Evolutionary conservation across 1,140 invertebrate genomes (phyloP).

Genomic region (Drosophila triauraria): DNA sequence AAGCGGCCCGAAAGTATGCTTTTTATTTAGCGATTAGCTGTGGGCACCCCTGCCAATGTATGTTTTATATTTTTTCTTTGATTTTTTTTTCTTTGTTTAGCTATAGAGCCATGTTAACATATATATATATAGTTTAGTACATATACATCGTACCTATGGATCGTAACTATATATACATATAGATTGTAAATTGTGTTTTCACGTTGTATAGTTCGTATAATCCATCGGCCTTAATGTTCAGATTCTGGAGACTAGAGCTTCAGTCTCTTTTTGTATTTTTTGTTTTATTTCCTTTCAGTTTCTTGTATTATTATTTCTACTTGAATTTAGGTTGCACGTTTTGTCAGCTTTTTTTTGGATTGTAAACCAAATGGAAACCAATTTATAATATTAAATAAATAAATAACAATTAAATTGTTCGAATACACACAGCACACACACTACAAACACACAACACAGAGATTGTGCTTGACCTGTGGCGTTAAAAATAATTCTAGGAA

Average conservation of each 20-base stretch:
- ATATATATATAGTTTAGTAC: conserved; percentile 33
- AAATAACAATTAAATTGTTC: conserved; percentile 46
- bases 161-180: conserved; percentile 28
- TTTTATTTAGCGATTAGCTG: neutral
- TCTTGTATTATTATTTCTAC: conserved; percentile 10
- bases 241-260: conserved; percentile 1
- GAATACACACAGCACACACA: conserved; percentile 40
- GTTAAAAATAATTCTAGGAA: conserved; percentile 31
- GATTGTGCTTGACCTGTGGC: conserved; percentile 23
- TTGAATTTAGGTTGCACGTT: conserved; percentile 25
- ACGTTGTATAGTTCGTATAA: conserved; percentile 40
- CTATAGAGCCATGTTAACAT: conserved; percentile 39
- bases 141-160: conserved; percentile 40
- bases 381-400: conserved; percentile 21
- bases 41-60: neutral
- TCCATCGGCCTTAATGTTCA: conserved; percentile 36
- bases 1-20: neutral
- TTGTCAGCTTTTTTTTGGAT: conserved; percentile 20
- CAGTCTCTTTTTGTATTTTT: conserved; percentile 3
- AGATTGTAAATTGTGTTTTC: conserved; percentile 46
- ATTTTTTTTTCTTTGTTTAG: conserved; percentile 22
- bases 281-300: neutral
- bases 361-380: conserved; percentile 48
- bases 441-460: conserved; percentile 38
- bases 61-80: conserved; percentile 8